Base-by-base conservation (phyloP, 2,113 vertebrate genomes). In the Callopanchax toddi region DNA sequence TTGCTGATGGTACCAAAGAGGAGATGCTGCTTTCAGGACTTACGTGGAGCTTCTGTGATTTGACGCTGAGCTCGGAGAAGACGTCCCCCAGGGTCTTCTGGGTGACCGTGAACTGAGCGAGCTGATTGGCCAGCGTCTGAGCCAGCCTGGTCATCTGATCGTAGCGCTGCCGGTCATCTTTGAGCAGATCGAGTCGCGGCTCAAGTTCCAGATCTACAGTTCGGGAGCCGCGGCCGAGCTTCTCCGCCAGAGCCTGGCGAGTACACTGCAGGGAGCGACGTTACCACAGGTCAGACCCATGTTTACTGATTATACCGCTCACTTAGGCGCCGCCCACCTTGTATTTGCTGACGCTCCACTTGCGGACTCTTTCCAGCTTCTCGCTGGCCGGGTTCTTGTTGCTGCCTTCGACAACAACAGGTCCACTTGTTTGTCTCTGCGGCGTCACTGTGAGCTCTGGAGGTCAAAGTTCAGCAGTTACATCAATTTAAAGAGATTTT, bases 161-260 rank as follows among this genome's bases (percentile, higher is more conserved):
- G 25, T 96, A 98, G 79, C 95, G 95, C 32, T 89, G 94, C 56
- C 94, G 93, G n/a, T 95, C 95, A 68, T 97, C 95, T 0, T 87
- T 91, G 11, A 97, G 91, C 66, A 95, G 87, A 65, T 97, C 95
- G 0, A 98, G 93, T 54, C 95, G 95, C 0, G 94, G 89, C 89
- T 96, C 94, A 89, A 98, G 91, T 71, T 97, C 93, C 84, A 96
- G 88, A 60, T 97, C 96, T 62, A 97, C 94, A 0, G 96, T 98
- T 18, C 94, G 94, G 9, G 95, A 96, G 0, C 95, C 95, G 0
- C 94, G 92, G 0, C 95, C 96, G 0, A 97, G 92, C 1, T 92
- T 90, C 87, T 96, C 95, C 0, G 94, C 93, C 45, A 97, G 71
- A 65, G 95, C 88, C 91, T 97, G 95, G 26, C 93, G 93, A 6